Conservation (phyloP, 2,888 invertebrate species). For the Stenolophus ochropezus region DNA sequence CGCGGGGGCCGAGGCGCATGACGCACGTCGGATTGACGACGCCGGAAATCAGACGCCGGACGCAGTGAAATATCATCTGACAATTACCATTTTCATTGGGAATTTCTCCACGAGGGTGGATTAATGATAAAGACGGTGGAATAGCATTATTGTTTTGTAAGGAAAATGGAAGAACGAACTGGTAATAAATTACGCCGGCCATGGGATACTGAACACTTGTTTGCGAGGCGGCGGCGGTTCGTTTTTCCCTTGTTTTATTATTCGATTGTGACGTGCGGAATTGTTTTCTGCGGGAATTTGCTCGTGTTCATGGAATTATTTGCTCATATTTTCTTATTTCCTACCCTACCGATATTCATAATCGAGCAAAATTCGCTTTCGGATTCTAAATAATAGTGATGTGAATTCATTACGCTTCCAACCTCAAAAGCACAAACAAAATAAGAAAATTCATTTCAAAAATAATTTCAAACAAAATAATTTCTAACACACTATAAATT, state of each 20-base stretch:
- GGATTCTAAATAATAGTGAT: not conserved
- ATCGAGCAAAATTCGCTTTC: not conserved
- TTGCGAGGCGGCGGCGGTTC: slow-evolving; percentile 53
- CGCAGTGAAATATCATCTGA: slow-evolving; percentile 57
- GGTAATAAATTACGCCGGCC: slow-evolving; percentile 70
- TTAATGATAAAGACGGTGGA: slow-evolving; percentile 71
- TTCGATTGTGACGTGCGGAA: slow-evolving; percentile 59
- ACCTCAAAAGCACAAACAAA: no score
- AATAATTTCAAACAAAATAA: no score
- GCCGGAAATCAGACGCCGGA: slow-evolving; percentile 57
- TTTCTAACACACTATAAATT: no score
- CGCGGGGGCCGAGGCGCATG: slow-evolving; percentile 30
- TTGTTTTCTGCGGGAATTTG: slow-evolving; percentile 46
- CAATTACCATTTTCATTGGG: slow-evolving; percentile 65
- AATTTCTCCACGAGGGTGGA: slow-evolving; percentile 66
- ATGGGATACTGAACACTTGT: slow-evolving; percentile 65
- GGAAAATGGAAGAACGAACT: slow-evolving; percentile 70
- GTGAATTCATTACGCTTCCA: not conserved
- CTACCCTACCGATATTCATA: not conserved
- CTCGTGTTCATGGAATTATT: not conserved
- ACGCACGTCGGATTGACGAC: slow-evolving; percentile 47
- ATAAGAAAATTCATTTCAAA: no score
- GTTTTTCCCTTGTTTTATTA: slow-evolving; percentile 60
- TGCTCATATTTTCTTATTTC: not conserved
- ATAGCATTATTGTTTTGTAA: slow-evolving; percentile 70